Evolutionary conservation across 1,140 invertebrate species (phyloP).

Genomic region (Scaptomyza graminum): DNA sequence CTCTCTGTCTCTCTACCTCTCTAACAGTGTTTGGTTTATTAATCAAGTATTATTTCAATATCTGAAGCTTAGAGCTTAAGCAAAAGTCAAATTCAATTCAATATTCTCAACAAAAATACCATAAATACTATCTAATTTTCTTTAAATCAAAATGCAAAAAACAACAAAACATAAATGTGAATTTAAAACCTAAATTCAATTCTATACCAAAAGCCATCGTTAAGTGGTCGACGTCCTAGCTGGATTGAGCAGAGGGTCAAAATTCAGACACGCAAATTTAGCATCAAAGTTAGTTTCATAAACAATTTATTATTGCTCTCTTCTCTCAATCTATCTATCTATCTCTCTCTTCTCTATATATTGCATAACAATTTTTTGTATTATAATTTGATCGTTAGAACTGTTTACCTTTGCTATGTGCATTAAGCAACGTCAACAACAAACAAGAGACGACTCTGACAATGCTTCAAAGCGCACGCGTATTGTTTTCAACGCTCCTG

Average conservation of each 20-base stretch:
- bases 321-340: conserved; percentile 66
- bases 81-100: conserved; percentile 26
- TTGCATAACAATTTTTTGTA: conserved; percentile 65
- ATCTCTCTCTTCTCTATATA: conserved; percentile 64
- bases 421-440: conserved; percentile 29
- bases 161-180: conserved; percentile 43
- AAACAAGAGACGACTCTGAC: conserved; percentile 37
- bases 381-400: conserved; percentile 44
- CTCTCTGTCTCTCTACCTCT: conserved; percentile 14
- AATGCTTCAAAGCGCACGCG: conserved; percentile 4
- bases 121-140: conserved; percentile 48
- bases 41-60: conserved; percentile 48
- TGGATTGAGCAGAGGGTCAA: conserved; percentile 84
- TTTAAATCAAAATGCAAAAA: conserved; percentile 43
- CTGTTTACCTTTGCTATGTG: conserved; percentile 19
- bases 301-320: conserved; percentile 75
- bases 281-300: conserved; percentile 84
- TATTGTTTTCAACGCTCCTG: conserved; percentile 33
- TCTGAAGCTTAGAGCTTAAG: conserved; percentile 36
- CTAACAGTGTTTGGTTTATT: conserved; percentile 42
- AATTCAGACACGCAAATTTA: conserved; percentile 84
- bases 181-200: conserved; percentile 65
- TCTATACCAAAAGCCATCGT: conserved; percentile 79
- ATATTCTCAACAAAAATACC: conserved; percentile 17
- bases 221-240: conserved; percentile 84